Percentiles rank a stretch among this genome's conserved stretches.
Evolutionary conservation across 2,888 invertebrate genomes (phyloP).

Genomic region (Salticus scenicus): DNA sequence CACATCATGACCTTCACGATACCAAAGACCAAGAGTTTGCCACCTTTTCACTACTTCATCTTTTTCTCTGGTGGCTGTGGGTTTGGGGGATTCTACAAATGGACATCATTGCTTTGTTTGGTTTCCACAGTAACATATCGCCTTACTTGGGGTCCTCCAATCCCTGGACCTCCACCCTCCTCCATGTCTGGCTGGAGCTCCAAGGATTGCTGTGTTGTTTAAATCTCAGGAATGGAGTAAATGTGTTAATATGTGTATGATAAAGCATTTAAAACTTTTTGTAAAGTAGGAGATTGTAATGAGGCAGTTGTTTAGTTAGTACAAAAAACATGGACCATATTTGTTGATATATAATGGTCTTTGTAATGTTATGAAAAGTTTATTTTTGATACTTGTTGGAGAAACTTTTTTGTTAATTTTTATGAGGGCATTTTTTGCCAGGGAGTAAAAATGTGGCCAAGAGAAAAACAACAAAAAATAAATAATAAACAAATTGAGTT

Average conservation of each 20-base stretch:
- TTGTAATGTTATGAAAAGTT: constrained; percentile 70
- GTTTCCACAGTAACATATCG: constrained; percentile 71
- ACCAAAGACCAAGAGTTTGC: constrained; percentile 68
- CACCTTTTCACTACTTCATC: constrained; percentile 44
- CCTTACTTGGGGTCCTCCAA: constrained; percentile 39
- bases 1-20: constrained; percentile 67
- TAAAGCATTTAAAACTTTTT: constrained; percentile 68
- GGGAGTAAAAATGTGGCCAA: constrained; percentile 70
- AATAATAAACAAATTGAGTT: too few species aligned
- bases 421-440: constrained; percentile 69
- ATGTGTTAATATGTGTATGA: constrained; percentile 70
- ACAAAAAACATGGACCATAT: constrained; percentile 69
- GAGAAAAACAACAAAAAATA: constrained; percentile 44
- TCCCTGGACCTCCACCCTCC: constrained; percentile 24
- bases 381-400: constrained; percentile 72
- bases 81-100: constrained; percentile 65
- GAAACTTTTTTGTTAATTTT: constrained; percentile 71
- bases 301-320: constrained; percentile 70
- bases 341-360: constrained; percentile 71
- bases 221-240: constrained; percentile 69
- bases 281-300: constrained; percentile 68
- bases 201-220: constrained; percentile 35
- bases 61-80: constrained; percentile 50
- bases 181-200: constrained; percentile 11
- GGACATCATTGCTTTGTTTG: constrained; percentile 69